Base-by-base conservation (phyloP, 1,140 invertebrate genomes). In the Trachymyrmex cornetzi region DNA sequence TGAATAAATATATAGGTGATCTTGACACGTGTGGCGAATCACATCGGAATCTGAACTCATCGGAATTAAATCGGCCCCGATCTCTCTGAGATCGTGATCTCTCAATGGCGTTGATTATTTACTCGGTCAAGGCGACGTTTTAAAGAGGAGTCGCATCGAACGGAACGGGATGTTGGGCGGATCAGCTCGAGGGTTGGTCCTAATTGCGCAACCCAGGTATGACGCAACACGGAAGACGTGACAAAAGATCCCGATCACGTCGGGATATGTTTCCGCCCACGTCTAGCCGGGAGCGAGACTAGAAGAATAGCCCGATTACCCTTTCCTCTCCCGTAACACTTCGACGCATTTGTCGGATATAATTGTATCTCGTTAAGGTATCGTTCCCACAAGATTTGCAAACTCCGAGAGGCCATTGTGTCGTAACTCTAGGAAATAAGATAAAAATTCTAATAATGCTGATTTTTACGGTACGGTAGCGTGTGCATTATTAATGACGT, bases 51-150 rank as follows among this genome's bases (percentile, higher is more conserved):
- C 19, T 34, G 77, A 38, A 48, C 64, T 69, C 77, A 81, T 69
- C 66, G 64, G 14, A 71, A 81, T 81, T 57, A 38, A 19, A 38
- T 67, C n/a, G 77, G 61, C 64, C n/a, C 38, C 55, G 77, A 55
- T 80, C 30, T 77, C 74, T 14, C 5, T 1, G 44, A 44, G 74
- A 61, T n/a, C 55, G 53, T 24, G 24, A 30, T 34, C 30, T 34
- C 22, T 24, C 48, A 22, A 22, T 9, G 27, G 12, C 66, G 66
- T 44, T 50, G 66, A 71, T 19, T 44, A 30, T 57, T 71, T 55
- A 69, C n/a, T 55, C 77, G 64, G 64, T 55, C 64, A 71, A 81
- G 64, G 77, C 77, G 77, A 81, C 48, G 16, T 27, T 3, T n/a
- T 27, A 22, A 12, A 6, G 19, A 30, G 44, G 24, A 79, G 38